Evolutionary conservation across 1,140 invertebrate genomes (phyloP).

Genomic region (Ostrea edulis): DNA sequence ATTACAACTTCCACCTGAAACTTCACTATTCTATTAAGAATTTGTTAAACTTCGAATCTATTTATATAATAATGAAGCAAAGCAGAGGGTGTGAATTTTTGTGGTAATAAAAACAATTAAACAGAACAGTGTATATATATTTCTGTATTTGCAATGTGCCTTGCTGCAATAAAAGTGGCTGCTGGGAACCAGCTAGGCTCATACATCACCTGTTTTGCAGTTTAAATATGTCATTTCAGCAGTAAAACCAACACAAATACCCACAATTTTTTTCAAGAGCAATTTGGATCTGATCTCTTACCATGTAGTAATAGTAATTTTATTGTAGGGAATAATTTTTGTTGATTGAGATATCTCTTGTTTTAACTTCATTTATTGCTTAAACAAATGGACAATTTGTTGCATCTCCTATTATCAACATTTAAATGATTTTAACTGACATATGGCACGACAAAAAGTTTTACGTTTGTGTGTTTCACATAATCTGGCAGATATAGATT

Average conservation of each 20-base stretch:
- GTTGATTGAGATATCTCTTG: slow-evolving; percentile 12
- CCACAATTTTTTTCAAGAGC: not conserved
- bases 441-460: slow-evolving; percentile 34
- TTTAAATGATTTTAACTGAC: slow-evolving; percentile 11
- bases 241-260: slow-evolving; percentile 27
- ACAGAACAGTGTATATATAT: slow-evolving; percentile 25
- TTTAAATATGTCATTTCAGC: slow-evolving; percentile 39
- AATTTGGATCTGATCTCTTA: slow-evolving; percentile 29
- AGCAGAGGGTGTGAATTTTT: slow-evolving; percentile 24
- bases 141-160: slow-evolving; percentile 32
- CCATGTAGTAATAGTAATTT: slow-evolving; percentile 34
- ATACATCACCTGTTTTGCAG: slow-evolving; percentile 28
- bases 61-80: slow-evolving; percentile 25
- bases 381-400: slow-evolving; percentile 34
- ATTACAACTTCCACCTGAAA: slow-evolving; percentile 28
- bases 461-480: not conserved
- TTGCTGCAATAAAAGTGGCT: slow-evolving; percentile 23
- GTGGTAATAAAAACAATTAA: slow-evolving; percentile 10
- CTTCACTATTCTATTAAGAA: slow-evolving; percentile 14
- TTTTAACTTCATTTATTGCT: slow-evolving; percentile 23
- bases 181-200: not conserved
- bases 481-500: not conserved
- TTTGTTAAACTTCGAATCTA: not conserved
- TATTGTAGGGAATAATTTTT: slow-evolving; percentile 18
- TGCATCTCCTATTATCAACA: not conserved